Evolutionary conservation across 2,797 vertebrate species (phyloP).

Genomic region (Cetoscarus ocellatus): DNA sequence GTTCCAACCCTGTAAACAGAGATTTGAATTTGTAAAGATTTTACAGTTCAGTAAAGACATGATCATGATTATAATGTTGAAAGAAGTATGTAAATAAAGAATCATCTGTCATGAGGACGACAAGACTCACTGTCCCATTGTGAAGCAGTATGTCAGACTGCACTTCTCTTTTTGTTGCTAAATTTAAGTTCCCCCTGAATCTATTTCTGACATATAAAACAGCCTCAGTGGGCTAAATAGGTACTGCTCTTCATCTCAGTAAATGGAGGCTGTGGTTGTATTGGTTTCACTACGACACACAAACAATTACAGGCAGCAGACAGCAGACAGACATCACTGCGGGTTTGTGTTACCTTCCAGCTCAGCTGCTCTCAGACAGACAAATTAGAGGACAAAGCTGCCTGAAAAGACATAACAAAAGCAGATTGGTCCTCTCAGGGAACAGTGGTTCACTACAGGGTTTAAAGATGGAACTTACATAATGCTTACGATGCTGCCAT

Average conservation of each 20-base stretch:
- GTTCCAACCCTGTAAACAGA: neutral
- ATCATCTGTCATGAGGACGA: neutral
- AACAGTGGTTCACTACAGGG: neutral
- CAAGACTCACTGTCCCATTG: neutral
- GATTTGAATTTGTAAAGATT: neutral
- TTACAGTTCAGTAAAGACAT: neutral
- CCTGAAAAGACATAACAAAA: neutral
- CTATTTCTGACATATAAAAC: neutral
- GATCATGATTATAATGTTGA: neutral
- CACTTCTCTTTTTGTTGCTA: neutral
- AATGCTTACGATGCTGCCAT: neutral
- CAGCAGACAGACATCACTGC: neutral
- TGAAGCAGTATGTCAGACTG: neutral
- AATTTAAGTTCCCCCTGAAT: neutral
- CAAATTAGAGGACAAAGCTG: neutral
- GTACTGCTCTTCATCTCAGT: neutral
- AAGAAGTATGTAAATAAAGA: neutral
- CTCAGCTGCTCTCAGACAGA: neutral
- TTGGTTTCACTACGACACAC: neutral
- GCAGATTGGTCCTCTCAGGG: neutral
- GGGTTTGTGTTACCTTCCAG: neutral
- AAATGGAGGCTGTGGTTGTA: neutral
- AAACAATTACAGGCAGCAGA: neutral
- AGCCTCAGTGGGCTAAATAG: neutral
- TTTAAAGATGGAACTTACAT: neutral